Evolutionary conservation across 1,140 invertebrate species (phyloP), one percentile per base, ranked within the genome.

Genomic region (Drosophila ambigua): DNA sequence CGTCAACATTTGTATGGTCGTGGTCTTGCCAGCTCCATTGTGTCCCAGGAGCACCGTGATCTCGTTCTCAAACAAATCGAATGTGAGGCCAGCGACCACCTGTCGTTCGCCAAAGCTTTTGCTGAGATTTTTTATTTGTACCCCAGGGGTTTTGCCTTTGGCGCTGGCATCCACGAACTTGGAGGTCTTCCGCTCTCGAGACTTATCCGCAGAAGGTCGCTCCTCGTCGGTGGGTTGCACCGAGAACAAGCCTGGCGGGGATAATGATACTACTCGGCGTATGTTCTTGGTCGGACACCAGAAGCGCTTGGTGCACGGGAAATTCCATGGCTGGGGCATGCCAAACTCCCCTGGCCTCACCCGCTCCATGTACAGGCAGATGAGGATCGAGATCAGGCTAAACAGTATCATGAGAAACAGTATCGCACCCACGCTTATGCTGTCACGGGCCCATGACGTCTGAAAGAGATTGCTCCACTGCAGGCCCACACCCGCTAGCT

Each of bases 1-100:
- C 93, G 96, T 97, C 11, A 97, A 92, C 93, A 97, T 97, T 2
- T 94, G 94, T 95, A 98, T 95, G 75, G 95, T 94, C 59, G 96
- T 96, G 2, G 95, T 96, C 88, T 95, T 95, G 11, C 94, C 94
- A 9, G 94, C 94, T 5, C 94, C 94, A 60, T 95, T 96, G 77
- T 95, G 96, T 0, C 97, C 97, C n/a, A 98, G 90, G n/a, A 98
- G 91, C 43, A 96, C 93, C 0, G 94, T 95, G 7, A 95, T 94
- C 74, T 95, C 94, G 41, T 93, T 93, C 67, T 93, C 92, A 60
- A 93, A 94, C 79, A 97, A 95, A 69, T 97, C 95, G 9, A 97
- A 72, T 45, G 92, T 93, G 46, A 95, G 87, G 55, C 94, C 93
- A 57, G 95, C 94, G 0, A 98, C 94, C 1, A 95, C 97, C 28